Evolutionary conservation across 2,113 vertebrate species (phyloP), one percentile per base, ranked within the genome.

Genomic region (Oostethus manadensis): DNA sequence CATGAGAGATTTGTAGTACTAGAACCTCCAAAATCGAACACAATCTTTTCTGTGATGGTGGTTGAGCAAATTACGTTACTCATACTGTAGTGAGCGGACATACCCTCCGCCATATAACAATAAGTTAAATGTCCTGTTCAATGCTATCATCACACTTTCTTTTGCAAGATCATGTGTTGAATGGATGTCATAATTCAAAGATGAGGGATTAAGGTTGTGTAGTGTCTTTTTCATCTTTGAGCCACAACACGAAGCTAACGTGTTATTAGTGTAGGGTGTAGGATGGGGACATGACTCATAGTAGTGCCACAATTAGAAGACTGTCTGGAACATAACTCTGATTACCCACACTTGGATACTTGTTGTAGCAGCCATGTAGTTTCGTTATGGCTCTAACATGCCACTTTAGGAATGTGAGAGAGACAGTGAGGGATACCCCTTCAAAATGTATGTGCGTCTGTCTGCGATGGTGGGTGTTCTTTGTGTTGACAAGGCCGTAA

Each of bases 401-500:
- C 40, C 45, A 54, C 3, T 56, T 60, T 67, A 43, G 50, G 56
- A 58, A 65, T 60, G 51, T 18, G 16, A 38, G 45, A 33, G 48
- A 38, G 35, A 38, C 2, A 42, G 11, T 17, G 38, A 64, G 45
- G 50, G 46, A 33, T 20, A 44, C 15, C 11, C 13, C n/a, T 23
- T 40, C 7, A 11, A 46, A 55, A 33, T 51, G 20, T 55, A 22
- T 33, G 51, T 47, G 35, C 14, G 15, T 42, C 6, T 58, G 46
- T 59, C 6, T 58, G 46, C 55, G 8, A 20, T 17, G 3, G 49
- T 11, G 23, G 56, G 45, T 26, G 21, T 55, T 26, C 22, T 6
- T 14, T 16, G 29, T 57, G 17, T 40, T 50, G 38, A 63, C 40
- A 46, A 43, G 60, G 9, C 33, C 16, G 61, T 51, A 66, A 44